Percentiles rank a stretch among this genome's conserved stretches.
phyloP scores from a whole-genome alignment of 2,797 vertebrate species.

The Protosalanx chinensis region DNA sequence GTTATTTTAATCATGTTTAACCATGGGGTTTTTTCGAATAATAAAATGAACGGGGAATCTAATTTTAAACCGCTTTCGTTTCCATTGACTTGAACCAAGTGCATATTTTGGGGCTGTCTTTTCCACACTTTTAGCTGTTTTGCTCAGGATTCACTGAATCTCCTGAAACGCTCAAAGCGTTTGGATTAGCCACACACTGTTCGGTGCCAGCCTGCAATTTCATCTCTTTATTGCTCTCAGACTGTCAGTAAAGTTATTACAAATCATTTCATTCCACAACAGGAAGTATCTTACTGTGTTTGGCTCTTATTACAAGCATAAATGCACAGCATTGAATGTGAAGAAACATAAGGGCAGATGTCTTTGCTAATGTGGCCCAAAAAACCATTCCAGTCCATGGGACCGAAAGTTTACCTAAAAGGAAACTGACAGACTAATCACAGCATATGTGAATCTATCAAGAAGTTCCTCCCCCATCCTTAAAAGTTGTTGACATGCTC shows the following conservation, averaged over 20 bases:
- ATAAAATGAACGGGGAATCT: conserved; percentile 45
- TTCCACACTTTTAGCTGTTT: conserved; percentile 17
- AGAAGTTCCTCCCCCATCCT: not conserved
- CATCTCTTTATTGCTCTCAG: conserved; percentile 21
- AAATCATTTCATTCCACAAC: not conserved
- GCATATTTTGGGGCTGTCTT: conserved; percentile 29
- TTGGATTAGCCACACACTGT: not conserved
- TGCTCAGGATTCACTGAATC: conserved; percentile 20
- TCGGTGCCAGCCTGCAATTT: conserved; percentile 25
- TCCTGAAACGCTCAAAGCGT: conserved; percentile 23
- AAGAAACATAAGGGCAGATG: not conserved
- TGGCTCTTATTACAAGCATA: conserved; percentile 19
- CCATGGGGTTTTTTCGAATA: conserved; percentile 52
- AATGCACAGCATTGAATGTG: not conserved
- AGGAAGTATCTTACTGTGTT: not conserved
- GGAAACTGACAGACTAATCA: not conserved
- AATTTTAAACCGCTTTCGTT: conserved; percentile 55
- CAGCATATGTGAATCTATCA: not conserved
- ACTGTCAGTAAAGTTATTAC: conserved; percentile 22
- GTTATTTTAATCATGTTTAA: conserved; percentile 66
- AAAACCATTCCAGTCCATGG: not conserved
- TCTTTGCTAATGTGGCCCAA: not conserved
- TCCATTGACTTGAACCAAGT: conserved; percentile 42
- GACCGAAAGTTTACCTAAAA: not conserved
- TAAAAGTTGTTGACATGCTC: no score